Percentiles rank a stretch among this genome's conserved stretches.
Conservation (phyloP, 1,140 invertebrate genomes). For the Pseudomyrmex cubaensis region DNA sequence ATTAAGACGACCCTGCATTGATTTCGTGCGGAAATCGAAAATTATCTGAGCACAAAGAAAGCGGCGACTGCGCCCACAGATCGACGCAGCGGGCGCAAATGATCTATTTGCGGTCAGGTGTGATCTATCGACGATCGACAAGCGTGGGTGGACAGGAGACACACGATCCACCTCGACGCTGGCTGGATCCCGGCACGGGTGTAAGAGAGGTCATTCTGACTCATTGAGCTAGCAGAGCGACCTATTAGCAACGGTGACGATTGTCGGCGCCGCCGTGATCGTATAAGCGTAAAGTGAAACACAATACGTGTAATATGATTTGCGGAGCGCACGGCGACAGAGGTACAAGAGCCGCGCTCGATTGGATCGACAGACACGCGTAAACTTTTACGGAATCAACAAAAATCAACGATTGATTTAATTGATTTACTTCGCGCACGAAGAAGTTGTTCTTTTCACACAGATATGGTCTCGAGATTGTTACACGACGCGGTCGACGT, state of each 20-base stretch:
- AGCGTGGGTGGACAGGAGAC: constrained; percentile 65
- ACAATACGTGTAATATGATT: constrained; percentile 55
- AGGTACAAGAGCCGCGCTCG: constrained; percentile 16
- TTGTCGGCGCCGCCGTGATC: constrained; percentile 41
- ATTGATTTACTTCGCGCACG: constrained; percentile 26
- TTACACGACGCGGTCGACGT: not conserved
- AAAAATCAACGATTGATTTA: constrained; percentile 20
- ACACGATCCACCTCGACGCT: constrained; percentile 60
- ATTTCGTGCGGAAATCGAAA: constrained; percentile 64
- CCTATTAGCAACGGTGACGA: constrained; percentile 47
- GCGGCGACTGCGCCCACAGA: constrained; percentile 25
- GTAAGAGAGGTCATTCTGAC: constrained; percentile 71
- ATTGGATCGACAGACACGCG: constrained; percentile 7
- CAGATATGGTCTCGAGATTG: not conserved
- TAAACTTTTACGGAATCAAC: constrained; percentile 5
- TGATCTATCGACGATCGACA: constrained; percentile 72
- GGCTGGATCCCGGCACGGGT: constrained; percentile 28
- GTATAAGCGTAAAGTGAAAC: constrained; percentile 56
- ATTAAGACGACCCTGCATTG: constrained; percentile 49
- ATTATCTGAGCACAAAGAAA: constrained; percentile 31
- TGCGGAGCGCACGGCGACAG: constrained; percentile 31
- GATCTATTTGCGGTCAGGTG: constrained; percentile 70
- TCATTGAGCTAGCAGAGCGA: constrained; percentile 65
- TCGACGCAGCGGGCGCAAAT: constrained; percentile 37
- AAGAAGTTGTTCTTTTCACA: constrained; percentile 1